Conservation (phyloP, 2,113 vertebrate species). For the Pampusana beccarii region DNA sequence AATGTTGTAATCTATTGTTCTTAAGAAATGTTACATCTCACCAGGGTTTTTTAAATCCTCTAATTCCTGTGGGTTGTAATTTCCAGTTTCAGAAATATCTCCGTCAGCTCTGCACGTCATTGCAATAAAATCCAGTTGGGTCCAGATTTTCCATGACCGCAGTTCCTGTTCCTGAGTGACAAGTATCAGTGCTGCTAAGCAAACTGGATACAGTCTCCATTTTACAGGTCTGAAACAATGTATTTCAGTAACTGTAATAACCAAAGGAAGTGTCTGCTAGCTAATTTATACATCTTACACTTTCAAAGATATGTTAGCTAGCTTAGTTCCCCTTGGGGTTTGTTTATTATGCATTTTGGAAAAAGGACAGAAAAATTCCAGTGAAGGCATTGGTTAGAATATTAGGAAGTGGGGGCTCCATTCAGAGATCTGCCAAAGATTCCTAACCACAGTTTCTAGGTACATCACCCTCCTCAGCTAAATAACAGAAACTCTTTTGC, state of each 20-base stretch:
- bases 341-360: neutral
- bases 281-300: neutral
- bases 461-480: neutral
- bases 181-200: neutral
- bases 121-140: neutral
- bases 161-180: neutral
- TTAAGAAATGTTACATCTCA: slow-evolving; percentile 40
- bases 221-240: neutral
- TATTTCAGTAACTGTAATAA: neutral
- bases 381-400: neutral
- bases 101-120: slow-evolving; percentile 36
- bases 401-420: neutral
- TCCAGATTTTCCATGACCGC: neutral
- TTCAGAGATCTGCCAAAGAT: neutral
- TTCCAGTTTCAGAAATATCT: slow-evolving; percentile 29
- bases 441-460: neutral
- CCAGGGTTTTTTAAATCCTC: slow-evolving; percentile 13
- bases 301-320: neutral
- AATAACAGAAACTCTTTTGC: neutral
- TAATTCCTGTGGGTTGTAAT: slow-evolving; percentile 49
- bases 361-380: neutral
- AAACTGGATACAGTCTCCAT: fast-evolving
- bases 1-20: slow-evolving; percentile 46
- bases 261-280: neutral
- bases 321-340: neutral